These are phyloP conservation scores for Pseudomyrmex concolor DNA, from an alignment of 1,140 invertebrate species.

Conservation along the genomic window DNA sequence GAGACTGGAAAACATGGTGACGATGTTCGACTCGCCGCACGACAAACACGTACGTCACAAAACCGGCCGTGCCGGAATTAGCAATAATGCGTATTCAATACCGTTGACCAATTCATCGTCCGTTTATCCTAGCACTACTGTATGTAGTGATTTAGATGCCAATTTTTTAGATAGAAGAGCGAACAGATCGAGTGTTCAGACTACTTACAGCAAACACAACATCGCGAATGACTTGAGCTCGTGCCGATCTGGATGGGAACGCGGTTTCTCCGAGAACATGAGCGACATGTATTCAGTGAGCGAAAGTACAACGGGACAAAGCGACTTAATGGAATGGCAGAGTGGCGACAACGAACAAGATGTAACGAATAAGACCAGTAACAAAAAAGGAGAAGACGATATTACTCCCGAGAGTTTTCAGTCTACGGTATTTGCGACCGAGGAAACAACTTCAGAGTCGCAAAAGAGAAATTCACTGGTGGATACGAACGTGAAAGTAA, in stretches of 20 bases:
- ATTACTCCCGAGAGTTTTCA: conserved; percentile 72
- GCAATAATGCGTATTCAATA: conserved; percentile 29
- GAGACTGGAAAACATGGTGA: conserved; percentile 81
- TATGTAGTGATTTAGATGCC: conserved; percentile 28
- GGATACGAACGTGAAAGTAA: conserved; percentile 60
- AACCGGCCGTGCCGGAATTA: not conserved
- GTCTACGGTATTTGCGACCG: not conserved
- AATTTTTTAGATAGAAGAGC: conserved; percentile 15
- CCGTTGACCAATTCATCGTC: not conserved
- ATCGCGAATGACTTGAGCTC: not conserved
- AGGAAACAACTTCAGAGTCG: not conserved
- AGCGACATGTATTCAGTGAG: not conserved
- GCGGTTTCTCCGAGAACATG: not conserved
- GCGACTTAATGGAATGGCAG: not conserved
- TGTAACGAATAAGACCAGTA: conserved; percentile 37
- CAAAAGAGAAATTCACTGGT: conserved; percentile 63
- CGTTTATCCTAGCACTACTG: conserved; percentile 3
- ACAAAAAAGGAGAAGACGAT: conserved; percentile 63
- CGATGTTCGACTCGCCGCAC: conserved; percentile 77
- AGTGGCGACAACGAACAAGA: conserved; percentile 3
- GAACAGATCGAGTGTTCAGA: not conserved
- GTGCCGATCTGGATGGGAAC: not conserved
- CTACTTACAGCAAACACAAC: not conserved
- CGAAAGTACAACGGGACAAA: not conserved
- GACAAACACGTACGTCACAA: conserved; percentile 33